phyloP scores from a whole-genome alignment of 2,113 vertebrate genomes.

The Numida meleagris region DNA sequence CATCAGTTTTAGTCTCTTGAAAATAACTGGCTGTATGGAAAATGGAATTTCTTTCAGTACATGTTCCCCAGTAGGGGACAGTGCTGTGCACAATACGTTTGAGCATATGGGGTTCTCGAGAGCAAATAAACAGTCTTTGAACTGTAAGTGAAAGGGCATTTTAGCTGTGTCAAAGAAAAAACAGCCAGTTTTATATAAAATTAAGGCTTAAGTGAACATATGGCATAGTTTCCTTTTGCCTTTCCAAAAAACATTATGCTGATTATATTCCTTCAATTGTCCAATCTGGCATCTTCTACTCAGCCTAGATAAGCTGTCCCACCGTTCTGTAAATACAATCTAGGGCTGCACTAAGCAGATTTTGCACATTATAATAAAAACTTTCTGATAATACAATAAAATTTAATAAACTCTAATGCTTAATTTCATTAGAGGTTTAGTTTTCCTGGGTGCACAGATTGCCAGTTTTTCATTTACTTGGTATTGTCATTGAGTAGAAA shows the following conservation, averaged over 20 bases:
- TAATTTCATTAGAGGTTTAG: slow-evolving; percentile 82
- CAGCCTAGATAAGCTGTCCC: slow-evolving; percentile 76
- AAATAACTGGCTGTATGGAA: slow-evolving; percentile 29
- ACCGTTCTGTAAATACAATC: slow-evolving; percentile 78
- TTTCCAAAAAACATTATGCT: slow-evolving; percentile 89
- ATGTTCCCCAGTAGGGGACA: slow-evolving; percentile 69
- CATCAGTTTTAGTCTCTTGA: neutral
- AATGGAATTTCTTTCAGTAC: neutral
- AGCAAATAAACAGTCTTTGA: slow-evolving; percentile 78
- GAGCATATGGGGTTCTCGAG: slow-evolving; percentile 72
- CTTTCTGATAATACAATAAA: slow-evolving; percentile 85
- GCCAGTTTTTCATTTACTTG: slow-evolving; percentile 72
- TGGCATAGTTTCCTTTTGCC: slow-evolving; percentile 86
- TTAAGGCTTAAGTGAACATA: slow-evolving; percentile 87
- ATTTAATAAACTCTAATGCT: slow-evolving; percentile 82
- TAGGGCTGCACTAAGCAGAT: slow-evolving; percentile 82
- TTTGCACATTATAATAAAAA: slow-evolving; percentile 85
- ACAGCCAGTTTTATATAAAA: slow-evolving; percentile 84
- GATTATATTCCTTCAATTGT: slow-evolving; percentile 87
- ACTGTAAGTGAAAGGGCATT: slow-evolving; percentile 82
- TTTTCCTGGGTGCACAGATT: slow-evolving; percentile 73
- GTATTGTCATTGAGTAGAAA: slow-evolving; percentile 56
- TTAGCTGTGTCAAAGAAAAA: slow-evolving; percentile 82
- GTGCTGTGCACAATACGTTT: slow-evolving; percentile 45
- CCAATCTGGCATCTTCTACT: slow-evolving; percentile 83